These are phyloP conservation scores for Drosophila nigromelanica DNA, from an alignment of 1,140 invertebrate species.

Conservation along the genomic window DNA sequence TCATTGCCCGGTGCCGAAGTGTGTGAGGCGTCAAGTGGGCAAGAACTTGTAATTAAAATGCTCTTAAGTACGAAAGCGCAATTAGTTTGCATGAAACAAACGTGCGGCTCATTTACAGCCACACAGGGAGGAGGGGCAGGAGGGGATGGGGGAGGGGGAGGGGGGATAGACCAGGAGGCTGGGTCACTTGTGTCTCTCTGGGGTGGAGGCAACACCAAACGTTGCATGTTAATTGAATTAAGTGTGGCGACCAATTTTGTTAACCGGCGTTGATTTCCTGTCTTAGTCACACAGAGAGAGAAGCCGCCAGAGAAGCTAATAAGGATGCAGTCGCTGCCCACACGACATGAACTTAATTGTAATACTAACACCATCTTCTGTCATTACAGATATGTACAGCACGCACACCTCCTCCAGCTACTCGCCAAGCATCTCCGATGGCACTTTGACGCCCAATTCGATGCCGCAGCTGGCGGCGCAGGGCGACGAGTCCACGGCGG, in stretches of 20 bases:
- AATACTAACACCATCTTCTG: background rate
- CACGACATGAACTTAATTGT: conserved; percentile 48
- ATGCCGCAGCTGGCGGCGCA: conserved; percentile 44
- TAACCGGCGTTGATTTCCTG: conserved; percentile 77
- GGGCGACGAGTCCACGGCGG: conserved; percentile 25
- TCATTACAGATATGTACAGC: conserved; percentile 80
- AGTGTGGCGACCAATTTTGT: conserved; percentile 57
- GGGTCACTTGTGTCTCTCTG: conserved; percentile 20
- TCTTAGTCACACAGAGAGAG: conserved; percentile 46
- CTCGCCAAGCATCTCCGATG: conserved; percentile 82
- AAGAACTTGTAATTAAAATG: conserved; percentile 70
- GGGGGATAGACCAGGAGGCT: background rate
- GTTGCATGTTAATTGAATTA: conserved; percentile 76
- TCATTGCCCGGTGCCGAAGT: conserved; percentile 41
- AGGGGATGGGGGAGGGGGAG: background rate
- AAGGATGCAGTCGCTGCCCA: conserved; percentile 73
- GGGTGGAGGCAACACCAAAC: conserved; percentile 69
- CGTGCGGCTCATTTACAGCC: conserved; percentile 59
- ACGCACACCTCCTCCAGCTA: conserved; percentile 83
- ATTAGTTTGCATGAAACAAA: conserved; percentile 80
- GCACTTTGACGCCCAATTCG: conserved; percentile 80
- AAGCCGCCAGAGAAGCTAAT: conserved; percentile 56
- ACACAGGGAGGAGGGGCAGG: background rate
- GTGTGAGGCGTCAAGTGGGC: conserved; percentile 49
- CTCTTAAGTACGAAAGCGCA: conserved; percentile 74